Evolutionary conservation across 2,797 vertebrate species (phyloP).

Genomic region (Pantherophis alleghaniensis): DNA sequence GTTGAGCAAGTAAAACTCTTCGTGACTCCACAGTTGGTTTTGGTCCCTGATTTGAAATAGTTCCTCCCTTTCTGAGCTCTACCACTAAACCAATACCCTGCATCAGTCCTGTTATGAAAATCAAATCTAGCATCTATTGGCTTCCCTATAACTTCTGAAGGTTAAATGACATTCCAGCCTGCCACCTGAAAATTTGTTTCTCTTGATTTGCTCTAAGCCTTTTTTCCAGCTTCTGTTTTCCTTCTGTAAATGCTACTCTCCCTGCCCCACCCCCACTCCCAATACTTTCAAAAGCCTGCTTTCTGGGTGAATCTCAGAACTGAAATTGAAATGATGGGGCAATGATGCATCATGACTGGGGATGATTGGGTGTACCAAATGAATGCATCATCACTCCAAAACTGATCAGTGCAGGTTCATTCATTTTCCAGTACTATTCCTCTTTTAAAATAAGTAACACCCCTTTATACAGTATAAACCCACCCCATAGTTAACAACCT

Average conservation of each 20-base stretch:
- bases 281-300: not conserved
- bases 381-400: not conserved
- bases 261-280: fast-evolving
- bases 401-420: not conserved
- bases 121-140: not conserved
- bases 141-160: not conserved
- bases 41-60: not conserved
- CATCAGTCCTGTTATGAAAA: not conserved
- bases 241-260: not conserved
- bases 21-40: not conserved
- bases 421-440: not conserved
- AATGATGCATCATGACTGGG: not conserved
- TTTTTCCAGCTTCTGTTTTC: not conserved
- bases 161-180: not conserved
- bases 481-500: not conserved
- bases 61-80: not conserved
- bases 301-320: not conserved
- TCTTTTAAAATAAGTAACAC: not conserved
- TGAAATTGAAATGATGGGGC: not conserved
- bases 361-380: not conserved
- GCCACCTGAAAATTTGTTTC: not conserved
- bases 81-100: not conserved
- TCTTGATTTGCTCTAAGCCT: not conserved
- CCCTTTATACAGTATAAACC: not conserved
- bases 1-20: not conserved